Evolutionary conservation across 2,888 invertebrate genomes (phyloP).

Genomic region (Hypselothyrea guttata): DNA sequence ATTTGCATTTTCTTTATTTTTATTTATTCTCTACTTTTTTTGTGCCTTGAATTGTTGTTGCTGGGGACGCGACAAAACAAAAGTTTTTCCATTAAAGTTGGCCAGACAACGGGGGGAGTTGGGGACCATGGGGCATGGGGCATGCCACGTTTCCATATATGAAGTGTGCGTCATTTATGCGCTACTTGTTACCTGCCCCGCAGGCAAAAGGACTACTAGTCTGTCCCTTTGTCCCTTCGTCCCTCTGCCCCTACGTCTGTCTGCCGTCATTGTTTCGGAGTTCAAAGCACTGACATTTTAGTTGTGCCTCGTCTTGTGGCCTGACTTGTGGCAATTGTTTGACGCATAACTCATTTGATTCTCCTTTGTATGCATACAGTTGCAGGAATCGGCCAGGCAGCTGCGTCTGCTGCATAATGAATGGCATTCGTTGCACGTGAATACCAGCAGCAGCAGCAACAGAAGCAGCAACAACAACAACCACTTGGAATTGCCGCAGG

Average conservation of each 20-base stretch:
- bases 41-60: slow-evolving; percentile 25
- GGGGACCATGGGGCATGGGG: slow-evolving; percentile 8
- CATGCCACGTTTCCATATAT: slow-evolving; percentile 44
- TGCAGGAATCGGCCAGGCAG: slow-evolving; percentile 67
- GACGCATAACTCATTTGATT: slow-evolving; percentile 11
- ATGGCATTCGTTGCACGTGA: slow-evolving; percentile 26
- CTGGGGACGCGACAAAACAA: slow-evolving; percentile 63
- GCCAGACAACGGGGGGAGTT: slow-evolving; percentile 26
- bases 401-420: slow-evolving; percentile 45
- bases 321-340: slow-evolving; percentile 19
- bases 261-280: slow-evolving; percentile 19
- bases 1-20: slow-evolving; percentile 55
- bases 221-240: slow-evolving; percentile 15
- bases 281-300: slow-evolving; percentile 40
- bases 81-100: slow-evolving; percentile 79
- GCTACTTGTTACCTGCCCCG: slow-evolving; percentile 71
- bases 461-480: neutral
- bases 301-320: slow-evolving; percentile 42
- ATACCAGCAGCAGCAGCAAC: slow-evolving; percentile 6
- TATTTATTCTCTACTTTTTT: slow-evolving; percentile 27
- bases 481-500: slow-evolving; percentile 2
- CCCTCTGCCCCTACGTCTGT: slow-evolving; percentile 15
- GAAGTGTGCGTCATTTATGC: slow-evolving; percentile 61
- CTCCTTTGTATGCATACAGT: slow-evolving; percentile 22
- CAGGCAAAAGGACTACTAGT: slow-evolving; percentile 16